Conservation (phyloP, 2,797 vertebrate species). For the Perodicticus potto region DNA sequence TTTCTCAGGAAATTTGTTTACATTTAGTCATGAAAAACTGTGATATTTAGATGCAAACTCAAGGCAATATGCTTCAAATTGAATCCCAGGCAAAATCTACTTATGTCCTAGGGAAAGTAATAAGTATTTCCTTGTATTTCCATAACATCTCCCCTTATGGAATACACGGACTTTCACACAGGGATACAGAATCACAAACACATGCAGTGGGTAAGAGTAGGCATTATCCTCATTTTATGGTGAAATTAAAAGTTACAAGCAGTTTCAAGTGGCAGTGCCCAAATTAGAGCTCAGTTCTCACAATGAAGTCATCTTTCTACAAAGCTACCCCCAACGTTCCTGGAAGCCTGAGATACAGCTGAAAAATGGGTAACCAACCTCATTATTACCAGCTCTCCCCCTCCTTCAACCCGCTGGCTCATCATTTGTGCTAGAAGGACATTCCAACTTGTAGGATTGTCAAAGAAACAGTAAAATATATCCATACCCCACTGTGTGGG, state of each 20-base stretch:
- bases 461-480: conserved; percentile 65
- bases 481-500: conserved; percentile 3
- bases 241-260: conserved; percentile 40
- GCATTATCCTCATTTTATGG: conserved; percentile 23
- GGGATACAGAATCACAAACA: conserved; percentile 26
- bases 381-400: background rate
- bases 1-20: conserved; percentile 68
- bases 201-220: background rate
- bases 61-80: conserved; percentile 63
- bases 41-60: conserved; percentile 69
- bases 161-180: conserved; percentile 40
- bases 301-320: conserved; percentile 2
- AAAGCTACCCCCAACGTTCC: background rate
- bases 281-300: conserved; percentile 12
- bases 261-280: conserved; percentile 54
- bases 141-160: conserved; percentile 52
- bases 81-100: conserved; percentile 64
- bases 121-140: conserved; percentile 63
- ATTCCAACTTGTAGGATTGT: conserved; percentile 52
- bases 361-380: background rate
- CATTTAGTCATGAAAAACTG: conserved; percentile 68
- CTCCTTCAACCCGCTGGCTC: background rate
- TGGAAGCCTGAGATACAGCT: background rate
- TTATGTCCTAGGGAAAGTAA: conserved; percentile 62
- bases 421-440: conserved; percentile 51